Evolutionary conservation across 1,140 invertebrate species (phyloP).

Genomic region (Zaprionus nigranus): DNA sequence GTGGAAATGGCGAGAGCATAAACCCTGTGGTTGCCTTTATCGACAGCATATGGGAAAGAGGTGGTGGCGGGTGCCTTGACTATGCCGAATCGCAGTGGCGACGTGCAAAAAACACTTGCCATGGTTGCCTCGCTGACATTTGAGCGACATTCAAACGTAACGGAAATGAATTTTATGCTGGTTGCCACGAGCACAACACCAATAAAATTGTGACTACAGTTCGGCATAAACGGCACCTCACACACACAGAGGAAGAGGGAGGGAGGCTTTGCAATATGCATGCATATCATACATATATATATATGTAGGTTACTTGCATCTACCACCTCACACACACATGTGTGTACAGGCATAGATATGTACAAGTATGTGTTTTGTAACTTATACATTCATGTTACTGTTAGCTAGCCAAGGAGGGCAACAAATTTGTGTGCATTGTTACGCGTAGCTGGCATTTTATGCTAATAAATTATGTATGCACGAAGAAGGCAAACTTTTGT

Average conservation of each 20-base stretch:
- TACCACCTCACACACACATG: no score
- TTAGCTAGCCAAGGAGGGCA: slow-evolving; percentile 53
- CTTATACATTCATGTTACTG: slow-evolving; percentile 31
- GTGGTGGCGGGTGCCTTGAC: slow-evolving; percentile 1
- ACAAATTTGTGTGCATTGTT: slow-evolving; percentile 80
- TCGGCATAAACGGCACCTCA: not conserved
- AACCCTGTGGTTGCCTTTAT: slow-evolving; percentile 22
- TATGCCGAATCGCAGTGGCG: slow-evolving; percentile 38
- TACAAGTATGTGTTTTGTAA: not conserved
- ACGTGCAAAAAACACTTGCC: slow-evolving; percentile 44
- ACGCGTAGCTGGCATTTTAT: slow-evolving; percentile 78
- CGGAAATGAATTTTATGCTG: slow-evolving; percentile 77
- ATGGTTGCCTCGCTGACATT: slow-evolving; percentile 56
- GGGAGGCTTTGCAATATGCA: not conserved
- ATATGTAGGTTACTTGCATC: not conserved
- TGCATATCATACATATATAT: no score
- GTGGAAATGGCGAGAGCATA: slow-evolving; percentile 30
- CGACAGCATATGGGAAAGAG: not conserved
- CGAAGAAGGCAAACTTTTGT: slow-evolving; percentile 68
- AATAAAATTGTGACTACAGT: slow-evolving; percentile 54
- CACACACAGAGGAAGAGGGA: no score
- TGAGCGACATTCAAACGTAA: slow-evolving; percentile 73
- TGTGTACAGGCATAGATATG: not conserved
- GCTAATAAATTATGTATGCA: slow-evolving; percentile 83
- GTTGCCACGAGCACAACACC: slow-evolving; percentile 54